phyloP scores from a whole-genome alignment of 2,797 vertebrate species.

The Microhierax caerulescens region DNA sequence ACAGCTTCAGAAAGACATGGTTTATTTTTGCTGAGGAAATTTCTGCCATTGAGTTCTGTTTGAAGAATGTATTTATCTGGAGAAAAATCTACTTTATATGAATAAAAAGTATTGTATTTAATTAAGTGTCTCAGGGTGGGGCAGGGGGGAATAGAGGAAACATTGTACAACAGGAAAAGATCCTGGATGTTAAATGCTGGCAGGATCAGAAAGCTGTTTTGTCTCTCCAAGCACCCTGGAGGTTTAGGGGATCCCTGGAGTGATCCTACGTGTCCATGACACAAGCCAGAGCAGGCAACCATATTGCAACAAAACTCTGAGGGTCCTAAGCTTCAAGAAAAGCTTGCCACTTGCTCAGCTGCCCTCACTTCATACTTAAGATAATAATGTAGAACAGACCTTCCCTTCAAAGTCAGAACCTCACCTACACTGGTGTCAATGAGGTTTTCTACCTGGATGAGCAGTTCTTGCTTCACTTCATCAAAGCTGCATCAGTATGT shows the following conservation, averaged over 20 bases:
- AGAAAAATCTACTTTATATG: slow-evolving; percentile 23
- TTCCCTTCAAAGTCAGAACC: not conserved
- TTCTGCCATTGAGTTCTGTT: slow-evolving; percentile 26
- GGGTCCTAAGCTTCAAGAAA: not conserved
- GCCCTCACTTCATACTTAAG: not conserved
- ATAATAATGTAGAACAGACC: fast-evolving
- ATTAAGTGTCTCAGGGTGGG: not conserved
- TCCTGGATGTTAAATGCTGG: not conserved
- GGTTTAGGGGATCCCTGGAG: not conserved
- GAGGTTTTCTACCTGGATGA: not conserved
- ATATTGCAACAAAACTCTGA: not conserved
- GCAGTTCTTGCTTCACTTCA: not conserved
- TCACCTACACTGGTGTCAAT: not conserved
- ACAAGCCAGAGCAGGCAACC: not conserved
- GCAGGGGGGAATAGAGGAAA: not conserved
- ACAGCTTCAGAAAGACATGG: slow-evolving; percentile 1
- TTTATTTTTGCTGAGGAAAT: slow-evolving; percentile 52
- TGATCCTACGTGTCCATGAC: not conserved
- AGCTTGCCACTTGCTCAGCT: not conserved
- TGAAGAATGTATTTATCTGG: slow-evolving; percentile 28
- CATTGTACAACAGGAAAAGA: not conserved
- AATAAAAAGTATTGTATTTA: slow-evolving; percentile 25
- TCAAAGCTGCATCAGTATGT: fast-evolving
- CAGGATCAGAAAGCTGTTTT: slow-evolving; percentile 12
- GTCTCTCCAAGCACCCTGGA: slow-evolving; percentile 20